These are phyloP conservation scores for Scopus umbretta DNA, from an alignment of 2,113 vertebrate genomes.

Conservation along the genomic window DNA sequence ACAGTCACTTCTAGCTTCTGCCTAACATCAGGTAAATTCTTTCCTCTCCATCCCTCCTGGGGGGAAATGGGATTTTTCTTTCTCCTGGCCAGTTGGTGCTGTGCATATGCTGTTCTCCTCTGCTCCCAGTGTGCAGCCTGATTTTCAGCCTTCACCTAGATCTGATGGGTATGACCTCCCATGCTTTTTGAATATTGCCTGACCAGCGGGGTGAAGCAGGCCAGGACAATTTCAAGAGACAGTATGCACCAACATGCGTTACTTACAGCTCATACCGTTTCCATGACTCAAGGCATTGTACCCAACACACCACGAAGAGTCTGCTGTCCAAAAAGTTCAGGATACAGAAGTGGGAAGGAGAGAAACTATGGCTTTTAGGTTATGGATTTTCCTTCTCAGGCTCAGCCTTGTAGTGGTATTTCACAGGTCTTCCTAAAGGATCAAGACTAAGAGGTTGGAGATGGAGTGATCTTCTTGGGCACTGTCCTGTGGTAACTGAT, in stretches of 20 bases:
- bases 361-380: not conserved
- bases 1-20: not conserved
- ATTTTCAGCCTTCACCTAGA: not conserved
- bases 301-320: not conserved
- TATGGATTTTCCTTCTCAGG: not conserved
- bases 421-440: not conserved
- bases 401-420: not conserved
- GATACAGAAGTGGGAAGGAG: not conserved
- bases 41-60: not conserved
- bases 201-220: not conserved
- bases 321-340: not conserved
- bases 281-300: not conserved
- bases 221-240: not conserved
- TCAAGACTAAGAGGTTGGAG: not conserved
- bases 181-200: not conserved
- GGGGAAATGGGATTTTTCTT: not conserved
- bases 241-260: not conserved
- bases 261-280: not conserved
- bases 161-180: not conserved
- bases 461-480: not conserved
- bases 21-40: not conserved
- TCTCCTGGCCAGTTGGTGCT: not conserved
- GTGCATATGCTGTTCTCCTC: not conserved
- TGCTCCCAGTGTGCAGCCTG: not conserved
- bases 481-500: not conserved